Base-by-base conservation (phyloP, 2,888 invertebrate species). In the Flabesymbios commensalis region DNA sequence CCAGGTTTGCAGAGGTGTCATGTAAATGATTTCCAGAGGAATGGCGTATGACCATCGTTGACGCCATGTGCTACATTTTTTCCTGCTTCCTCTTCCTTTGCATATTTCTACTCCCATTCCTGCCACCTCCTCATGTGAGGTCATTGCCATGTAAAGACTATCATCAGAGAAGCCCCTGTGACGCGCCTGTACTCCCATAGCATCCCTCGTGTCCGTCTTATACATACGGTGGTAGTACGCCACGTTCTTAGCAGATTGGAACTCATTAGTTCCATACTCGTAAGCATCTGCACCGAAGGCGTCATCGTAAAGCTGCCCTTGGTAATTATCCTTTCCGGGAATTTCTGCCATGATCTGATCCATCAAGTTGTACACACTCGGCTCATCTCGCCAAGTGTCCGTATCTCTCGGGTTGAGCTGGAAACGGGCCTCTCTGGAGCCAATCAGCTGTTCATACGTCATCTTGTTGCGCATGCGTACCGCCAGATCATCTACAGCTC, bases 1-100 rank as follows among this genome's bases (percentile, higher is more conserved):
- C 78, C 78, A 78, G 17, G 51, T 54, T 7, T 64, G 54, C n/a
- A 78, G 67, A 0, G 78, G 78, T 0, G 75, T 78, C 57, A 73
- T 42, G 70, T 70, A 78, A 51, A 77, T 63, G 29, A 78, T 64
- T 57, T 78, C 78, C 31, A 78, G 62, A 0, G 76, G 78, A 4
- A 78, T 71, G 29, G 78, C 75, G 51, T 73, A 76, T 3, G 75
- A 68, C 51, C 67, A 71, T 36, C 71, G 42, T 32, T 72, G 65
- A 17, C n/a, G 41, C 33, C 29, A 29, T 4, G 5, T 28, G 7
- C 14, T 24, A 29, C 64, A 61, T 1, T n/a, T 2, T 1, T 39
- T 31, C 7, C 22, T 26, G 24, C n/a, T 28, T 10, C 41, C 4
- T 10, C 26, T 19, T 14, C 28, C 31, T 26, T 33, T 17, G 39